Base-by-base conservation (phyloP, 2,113 vertebrate species). In the Ammodytes dubius region DNA sequence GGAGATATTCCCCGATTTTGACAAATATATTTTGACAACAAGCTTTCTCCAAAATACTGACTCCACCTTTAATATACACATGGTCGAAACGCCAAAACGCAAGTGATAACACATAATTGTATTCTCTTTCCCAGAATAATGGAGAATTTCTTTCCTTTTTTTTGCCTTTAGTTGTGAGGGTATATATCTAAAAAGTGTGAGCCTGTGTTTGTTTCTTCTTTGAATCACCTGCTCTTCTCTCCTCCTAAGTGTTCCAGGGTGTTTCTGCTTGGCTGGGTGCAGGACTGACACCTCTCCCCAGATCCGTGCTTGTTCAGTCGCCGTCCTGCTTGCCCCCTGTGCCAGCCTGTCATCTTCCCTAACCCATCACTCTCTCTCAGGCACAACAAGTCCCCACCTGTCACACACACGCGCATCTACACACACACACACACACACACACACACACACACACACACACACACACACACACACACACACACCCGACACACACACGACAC, bases 201-300 rank as follows among this genome's bases (percentile, higher is more conserved):
- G 90, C 86, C 45, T 82, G 58, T 86, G 89, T 92, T 91, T 90
- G 77, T 90, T 89, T 92, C 89, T 70, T 88, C 81, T 83, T 53
- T 90, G 92, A 89, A 88, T 85, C 88, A 86, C 88, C 91, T 91
- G 27, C 27, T 27, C 27, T 27, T 27, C 27, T 27, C 27, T 61
- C 89, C 87, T 88, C 85, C 87, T 91, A 87, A 88, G 82, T 92
- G 87, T 83, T 87, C 82, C 85, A 85, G 82, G 84, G 85, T 87
- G 90, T 93, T 92, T 93, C 93, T 87, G 90, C 92, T 89, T 87
- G 87, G 87, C 91, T 91, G 93, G 77, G 89, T 76, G 81, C 81
- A 87, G 91, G 93, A 93, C 90, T 94, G 93, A 93, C 93, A 92
- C 91, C 87, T 89, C 92, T 93, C 92, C 91, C 92, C 89, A 88